Evolutionary conservation across 2,888 invertebrate species (phyloP), one percentile per base, ranked within the genome.

Genomic region (Trilocha varians): DNA sequence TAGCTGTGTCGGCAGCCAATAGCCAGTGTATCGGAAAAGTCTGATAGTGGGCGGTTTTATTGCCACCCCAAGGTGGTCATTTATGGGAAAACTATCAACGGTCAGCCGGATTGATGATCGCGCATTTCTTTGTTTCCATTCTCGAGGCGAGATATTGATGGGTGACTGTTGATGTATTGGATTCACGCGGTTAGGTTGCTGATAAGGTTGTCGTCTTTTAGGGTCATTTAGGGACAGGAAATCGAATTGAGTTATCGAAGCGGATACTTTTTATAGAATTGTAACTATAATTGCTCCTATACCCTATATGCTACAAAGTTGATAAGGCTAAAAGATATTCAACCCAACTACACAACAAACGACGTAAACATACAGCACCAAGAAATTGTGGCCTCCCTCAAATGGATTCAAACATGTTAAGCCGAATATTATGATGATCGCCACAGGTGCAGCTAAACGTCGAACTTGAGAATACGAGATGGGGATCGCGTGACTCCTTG

Each of bases 341-440:
- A n/a, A n/a, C n/a, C n/a, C n/a, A n/a, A n/a, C n/a, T n/a, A n/a
- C n/a, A n/a, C n/a, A n/a, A n/a, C n/a, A n/a, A n/a, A n/a, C n/a
- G n/a, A n/a, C n/a, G n/a, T n/a, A n/a, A n/a, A n/a, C n/a, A n/a
- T n/a, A n/a, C n/a, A n/a, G n/a, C n/a, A n/a, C n/a, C n/a, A n/a
- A n/a, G n/a, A n/a, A n/a, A n/a, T n/a, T n/a, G n/a, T n/a, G n/a
- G n/a, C n/a, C 25, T 25, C 25, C 8, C 25, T 25, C 25, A 25
- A 25, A 25, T 25, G 49, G 47, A 53, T 50, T 54, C 57, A 60
- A 60, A 57, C 61, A 68, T 64, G 83, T 76, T 87, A 87, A 87
- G 87, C 85, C 78, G 87, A 87, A 87, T 87, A 85, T 87, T 87
- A 87, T 87, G 86, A 79, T 77, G 59, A 78, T 62, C 67, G 73